phyloP scores from a whole-genome alignment of 1,140 invertebrate species.

The Drosophila ercepeae region DNA sequence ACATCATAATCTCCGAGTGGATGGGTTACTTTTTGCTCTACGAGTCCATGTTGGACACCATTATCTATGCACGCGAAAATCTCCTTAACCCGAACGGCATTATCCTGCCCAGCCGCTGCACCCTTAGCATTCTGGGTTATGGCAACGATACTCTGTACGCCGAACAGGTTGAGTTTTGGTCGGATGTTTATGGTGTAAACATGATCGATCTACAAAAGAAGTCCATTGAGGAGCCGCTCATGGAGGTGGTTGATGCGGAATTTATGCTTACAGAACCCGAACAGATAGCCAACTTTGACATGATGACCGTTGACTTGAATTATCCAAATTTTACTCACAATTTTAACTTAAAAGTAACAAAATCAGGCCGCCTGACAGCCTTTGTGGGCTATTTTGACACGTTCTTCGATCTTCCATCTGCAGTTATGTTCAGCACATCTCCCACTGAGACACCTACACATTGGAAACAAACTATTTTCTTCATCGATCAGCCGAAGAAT shows the following conservation, averaged over 20 bases:
- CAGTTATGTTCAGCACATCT: slow-evolving; percentile 89
- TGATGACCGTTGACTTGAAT: slow-evolving; percentile 91
- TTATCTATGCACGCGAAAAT: slow-evolving; percentile 95
- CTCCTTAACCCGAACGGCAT: slow-evolving; percentile 89
- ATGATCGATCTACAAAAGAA: slow-evolving; percentile 97
- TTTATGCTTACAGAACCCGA: slow-evolving; percentile 90
- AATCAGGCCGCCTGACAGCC: slow-evolving; percentile 92
- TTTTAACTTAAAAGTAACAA: slow-evolving; percentile 89
- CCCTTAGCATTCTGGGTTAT: slow-evolving; percentile 94
- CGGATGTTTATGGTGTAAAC: slow-evolving; percentile 98
- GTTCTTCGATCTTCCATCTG: slow-evolving; percentile 91
- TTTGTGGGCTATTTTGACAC: slow-evolving; percentile 97
- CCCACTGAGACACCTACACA: slow-evolving; percentile 92
- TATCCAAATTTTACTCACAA: slow-evolving; percentile 92
- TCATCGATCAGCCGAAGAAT: slow-evolving; percentile 89
- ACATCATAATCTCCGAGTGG: slow-evolving; percentile 99
- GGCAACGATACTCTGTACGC: slow-evolving; percentile 92
- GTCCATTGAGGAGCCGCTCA: slow-evolving; percentile 94
- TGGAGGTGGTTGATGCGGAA: slow-evolving; percentile 92
- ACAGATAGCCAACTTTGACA: slow-evolving; percentile 89
- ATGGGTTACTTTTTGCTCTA: slow-evolving; percentile 99
- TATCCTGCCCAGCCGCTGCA: slow-evolving; percentile 95
- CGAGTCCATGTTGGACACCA: slow-evolving; percentile 98
- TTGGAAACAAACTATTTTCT: slow-evolving; percentile 98
- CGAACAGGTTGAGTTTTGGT: slow-evolving; percentile 94